A percentile compares a stretch with the other conserved stretches of the same genome.
phyloP scores from a whole-genome alignment of 2,113 vertebrate genomes.

The Junco hyemalis region DNA sequence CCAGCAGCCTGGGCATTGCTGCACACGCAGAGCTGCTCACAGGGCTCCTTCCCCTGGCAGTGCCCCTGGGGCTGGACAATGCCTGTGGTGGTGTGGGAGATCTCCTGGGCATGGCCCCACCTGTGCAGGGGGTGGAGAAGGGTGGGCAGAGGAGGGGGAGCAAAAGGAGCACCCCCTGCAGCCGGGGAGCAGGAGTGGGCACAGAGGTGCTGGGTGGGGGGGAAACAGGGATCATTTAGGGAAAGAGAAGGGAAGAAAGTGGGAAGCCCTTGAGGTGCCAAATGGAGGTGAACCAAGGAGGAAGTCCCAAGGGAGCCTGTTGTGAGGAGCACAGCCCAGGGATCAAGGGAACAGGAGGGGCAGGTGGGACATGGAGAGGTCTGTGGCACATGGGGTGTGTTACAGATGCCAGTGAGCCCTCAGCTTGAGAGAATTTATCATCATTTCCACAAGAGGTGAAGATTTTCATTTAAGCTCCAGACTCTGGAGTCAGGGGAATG shows the following conservation, averaged over 20 bases:
- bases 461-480: neutral
- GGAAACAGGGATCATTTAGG: neutral
- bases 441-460: neutral
- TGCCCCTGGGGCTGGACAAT: neutral
- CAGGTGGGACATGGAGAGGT: neutral
- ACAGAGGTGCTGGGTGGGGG: neutral
- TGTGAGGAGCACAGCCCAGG: neutral
- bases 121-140: neutral
- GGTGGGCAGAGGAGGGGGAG: neutral
- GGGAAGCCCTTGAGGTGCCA: neutral
- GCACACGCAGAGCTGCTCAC: neutral
- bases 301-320: neutral
- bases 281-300: neutral
- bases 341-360: neutral
- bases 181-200: neutral
- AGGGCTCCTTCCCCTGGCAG: neutral
- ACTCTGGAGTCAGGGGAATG: neutral
- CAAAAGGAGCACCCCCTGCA: neutral
- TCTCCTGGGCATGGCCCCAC: neutral
- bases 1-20: neutral
- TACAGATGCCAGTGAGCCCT: neutral
- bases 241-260: neutral
- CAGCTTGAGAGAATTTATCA: neutral
- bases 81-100: accelerated
- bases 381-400: neutral